Conservation (phyloP, 1,140 invertebrate genomes). For the Hydropsyche tenuis region DNA sequence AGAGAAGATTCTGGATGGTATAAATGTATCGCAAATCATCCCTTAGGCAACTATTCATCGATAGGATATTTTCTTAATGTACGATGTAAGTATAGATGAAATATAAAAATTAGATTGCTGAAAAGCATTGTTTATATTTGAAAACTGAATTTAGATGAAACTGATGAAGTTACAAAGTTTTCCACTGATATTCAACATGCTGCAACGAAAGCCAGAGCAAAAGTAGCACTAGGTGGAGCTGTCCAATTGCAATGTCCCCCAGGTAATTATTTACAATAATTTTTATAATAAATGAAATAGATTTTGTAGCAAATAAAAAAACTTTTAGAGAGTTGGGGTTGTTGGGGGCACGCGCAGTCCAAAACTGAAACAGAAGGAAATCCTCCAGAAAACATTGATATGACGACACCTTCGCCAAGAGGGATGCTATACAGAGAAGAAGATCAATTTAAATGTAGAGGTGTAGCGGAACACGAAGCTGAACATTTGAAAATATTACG, state of each 20-base stretch:
- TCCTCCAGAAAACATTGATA: background rate
- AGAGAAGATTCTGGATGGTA: slow-evolving; percentile 82
- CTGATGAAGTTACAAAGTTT: slow-evolving; percentile 19
- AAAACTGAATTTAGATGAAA: slow-evolving; percentile 31
- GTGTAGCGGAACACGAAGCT: background rate
- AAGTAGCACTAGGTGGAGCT: slow-evolving; percentile 77
- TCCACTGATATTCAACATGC: slow-evolving; percentile 30
- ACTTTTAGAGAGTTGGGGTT: slow-evolving; percentile 4
- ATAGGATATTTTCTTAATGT: slow-evolving; percentile 84
- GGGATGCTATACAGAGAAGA: slow-evolving; percentile 10
- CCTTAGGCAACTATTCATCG: slow-evolving; percentile 76
- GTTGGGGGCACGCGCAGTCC: background rate
- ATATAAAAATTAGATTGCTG: no score
- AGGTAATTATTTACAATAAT: background rate
- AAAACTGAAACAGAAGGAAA: slow-evolving; percentile 5
- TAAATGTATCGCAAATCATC: slow-evolving; percentile 78
- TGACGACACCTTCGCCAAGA: background rate
- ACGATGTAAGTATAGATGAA: slow-evolving; percentile 70
- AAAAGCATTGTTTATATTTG: background rate
- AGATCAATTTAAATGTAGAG: slow-evolving; percentile 6
- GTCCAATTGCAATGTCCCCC: slow-evolving; percentile 76
- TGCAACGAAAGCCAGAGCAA: slow-evolving; percentile 54
- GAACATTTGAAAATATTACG: background rate
- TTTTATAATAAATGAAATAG: no score
- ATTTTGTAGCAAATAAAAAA: no score